Evolutionary conservation across 2,888 invertebrate genomes (phyloP), one percentile per base, ranked within the genome.

Genomic region (Ametastegia equiseti): DNA sequence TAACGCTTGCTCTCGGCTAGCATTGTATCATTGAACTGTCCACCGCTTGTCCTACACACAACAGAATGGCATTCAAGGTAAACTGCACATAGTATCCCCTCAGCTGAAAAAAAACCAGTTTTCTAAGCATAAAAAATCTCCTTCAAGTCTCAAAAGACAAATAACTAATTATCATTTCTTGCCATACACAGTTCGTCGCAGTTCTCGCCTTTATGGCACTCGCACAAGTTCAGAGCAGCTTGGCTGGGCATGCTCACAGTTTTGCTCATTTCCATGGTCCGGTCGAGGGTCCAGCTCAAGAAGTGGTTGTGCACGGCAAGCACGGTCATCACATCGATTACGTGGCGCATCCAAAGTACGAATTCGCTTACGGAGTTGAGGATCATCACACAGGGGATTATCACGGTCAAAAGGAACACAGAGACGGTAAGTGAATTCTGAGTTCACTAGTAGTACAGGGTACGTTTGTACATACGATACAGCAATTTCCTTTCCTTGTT

Each of bases 381-480:
- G 89, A 89, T 82, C 89, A 89, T 82, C 89, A 90, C 80, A 90
- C 90, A 50, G 91, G 91, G 33, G 91, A 92, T 85, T 88, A 88
- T 80, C 91, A 92, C 81, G 89, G 90, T 23, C 91, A 91, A 75
- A 90, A 91, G 82, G 92, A 92, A 81, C 88, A 88, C 78, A 87
- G 92, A 81, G 90, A 92, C 80, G 92, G 92, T 90, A 84, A 27
- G 77, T n/a, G 33, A 15, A 39, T 23, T 75, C 33, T 19, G 9
- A 7, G 19, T 36, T n/a, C 30, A 1, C 42, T 42, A 5, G 42
- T 42, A 6, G 42, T 42, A 42, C 42, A 42, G 42, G 5, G 9
- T 42, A 42, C 9, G 15, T 60, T 30, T 27, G 30, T 47, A 30
- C 23, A 67, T 39, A 39, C 27, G 75, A 73, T 30, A 45, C 30